Evolutionary conservation across 1,140 invertebrate genomes (phyloP), one percentile per base, ranked within the genome.

Genomic region (Magallana ariakensis): DNA sequence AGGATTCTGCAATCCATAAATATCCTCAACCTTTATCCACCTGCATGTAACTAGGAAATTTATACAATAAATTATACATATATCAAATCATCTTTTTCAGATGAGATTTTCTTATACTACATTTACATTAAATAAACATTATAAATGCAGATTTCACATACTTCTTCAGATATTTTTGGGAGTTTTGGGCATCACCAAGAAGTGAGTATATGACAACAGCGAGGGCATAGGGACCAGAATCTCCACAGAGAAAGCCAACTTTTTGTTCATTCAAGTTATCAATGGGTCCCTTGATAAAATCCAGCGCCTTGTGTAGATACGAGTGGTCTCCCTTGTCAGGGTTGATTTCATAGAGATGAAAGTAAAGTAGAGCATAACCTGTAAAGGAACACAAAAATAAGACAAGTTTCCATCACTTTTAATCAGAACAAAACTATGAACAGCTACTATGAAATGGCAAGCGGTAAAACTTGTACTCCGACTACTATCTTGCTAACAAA

Each of bases 231-330:
- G 97, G 97, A 53, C 97, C 97, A 62, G 96, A 96, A 95, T 96
- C 96, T 84, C 97, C 97, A 95, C 96, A 97, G 19, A 98, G 92
- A 93, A 97, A 98, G 81, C 97, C 96, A 16, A 96, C 94, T 87
- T 95, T 85, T 62, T 88, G 93, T 80, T 94, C 92, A 91, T 95
- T 96, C 22, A 96, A 93, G 66, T 94, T 91, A 8, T 92, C 89
- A n/a, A 96, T 55, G 86, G 93, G 92, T 84, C 90, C 92, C 89
- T 95, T 93, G 60, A 96, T 89, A 82, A 95, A 94, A 81, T 94
- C 88, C 55, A 94, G 84, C 16, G 96, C 95, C 93, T 94, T 94
- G 94, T 96, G 85, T 33, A 93, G 92, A 88, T 92, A 92, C 70
- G 91, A 80, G 84, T 90, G 56, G 58, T 89, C 89, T 70, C 89